A percentile compares a stretch with the other conserved stretches of the same genome.
phyloP scores from a whole-genome alignment of 2,888 invertebrate species.

The Pseudococcus viburni region DNA sequence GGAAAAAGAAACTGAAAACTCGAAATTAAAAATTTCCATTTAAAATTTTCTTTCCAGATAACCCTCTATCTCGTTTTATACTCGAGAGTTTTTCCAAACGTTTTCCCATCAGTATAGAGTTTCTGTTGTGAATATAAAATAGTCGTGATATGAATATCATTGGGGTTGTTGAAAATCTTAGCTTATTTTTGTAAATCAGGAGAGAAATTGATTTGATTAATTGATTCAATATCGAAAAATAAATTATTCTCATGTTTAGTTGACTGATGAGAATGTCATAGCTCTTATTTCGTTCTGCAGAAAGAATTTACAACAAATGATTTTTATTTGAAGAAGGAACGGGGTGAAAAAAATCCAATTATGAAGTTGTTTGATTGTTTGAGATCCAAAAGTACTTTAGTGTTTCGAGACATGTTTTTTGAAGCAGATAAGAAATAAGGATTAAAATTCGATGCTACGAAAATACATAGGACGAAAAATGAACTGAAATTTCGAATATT shows the following conservation, averaged over 20 bases:
- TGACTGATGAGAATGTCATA: no score
- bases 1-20: slow-evolving; percentile 12
- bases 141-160: not conserved
- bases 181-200: not conserved
- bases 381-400: not conserved
- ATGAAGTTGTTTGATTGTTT: not conserved
- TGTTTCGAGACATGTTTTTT: not conserved
- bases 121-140: slow-evolving; percentile 3
- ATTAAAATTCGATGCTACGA: not conserved
- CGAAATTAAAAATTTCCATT: slow-evolving; percentile 25
- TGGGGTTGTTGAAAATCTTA: not conserved
- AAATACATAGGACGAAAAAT: not conserved
- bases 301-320: no score
- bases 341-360: not conserved
- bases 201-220: not conserved
- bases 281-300: no score
- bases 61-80: not conserved
- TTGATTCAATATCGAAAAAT: not conserved
- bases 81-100: not conserved
- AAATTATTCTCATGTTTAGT: not conserved
- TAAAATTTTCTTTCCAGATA: slow-evolving; percentile 23
- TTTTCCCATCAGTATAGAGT: not conserved
- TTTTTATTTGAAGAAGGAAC: not conserved
- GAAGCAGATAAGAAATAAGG: not conserved
- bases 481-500: slow-evolving; percentile 13